These are phyloP conservation scores for Sarcophaga caerulescens DNA, from an alignment of 2,888 invertebrate species.

Conservation along the genomic window DNA sequence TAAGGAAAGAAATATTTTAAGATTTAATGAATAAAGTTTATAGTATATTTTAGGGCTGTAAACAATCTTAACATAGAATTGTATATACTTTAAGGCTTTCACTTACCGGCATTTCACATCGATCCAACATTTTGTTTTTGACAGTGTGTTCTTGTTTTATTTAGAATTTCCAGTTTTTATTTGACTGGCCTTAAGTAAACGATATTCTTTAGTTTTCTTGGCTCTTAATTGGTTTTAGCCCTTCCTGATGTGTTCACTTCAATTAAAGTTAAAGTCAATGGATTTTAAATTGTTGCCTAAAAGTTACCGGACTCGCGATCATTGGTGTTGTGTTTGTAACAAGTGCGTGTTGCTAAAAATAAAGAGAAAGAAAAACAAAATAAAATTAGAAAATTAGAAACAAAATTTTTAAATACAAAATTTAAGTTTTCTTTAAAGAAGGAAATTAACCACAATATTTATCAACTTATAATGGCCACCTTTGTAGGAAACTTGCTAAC, in stretches of 20 bases:
- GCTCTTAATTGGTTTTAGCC: neutral
- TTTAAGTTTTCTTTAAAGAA: neutral
- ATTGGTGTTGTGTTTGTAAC: conserved; percentile 72
- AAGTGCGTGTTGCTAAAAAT: conserved; percentile 72
- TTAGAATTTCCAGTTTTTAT: conserved; percentile 47
- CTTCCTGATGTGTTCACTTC: no score
- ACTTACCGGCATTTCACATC: conserved; percentile 80
- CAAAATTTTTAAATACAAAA: no score
- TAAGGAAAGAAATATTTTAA: neutral
- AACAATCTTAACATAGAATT: neutral
- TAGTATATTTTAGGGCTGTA: neutral
- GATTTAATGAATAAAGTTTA: neutral
- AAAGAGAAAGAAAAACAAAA: neutral
- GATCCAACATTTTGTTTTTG: conserved; percentile 76
- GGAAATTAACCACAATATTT: conserved; percentile 19
- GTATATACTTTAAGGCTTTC: neutral
- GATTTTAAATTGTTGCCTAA: conserved; percentile 55
- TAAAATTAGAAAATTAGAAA: neutral
- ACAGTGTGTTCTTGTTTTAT: conserved; percentile 41
- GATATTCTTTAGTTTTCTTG: neutral
- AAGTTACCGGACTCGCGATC: conserved; percentile 73
- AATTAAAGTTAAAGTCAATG: conserved; percentile 14
- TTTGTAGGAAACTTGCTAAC: conserved; percentile 2
- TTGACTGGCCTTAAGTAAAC: neutral
- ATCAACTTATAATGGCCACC: neutral